Percentiles rank a stretch among this genome's conserved stretches.
phyloP scores from a whole-genome alignment of 2,888 invertebrate genomes.

The Osmoderma eremita region DNA sequence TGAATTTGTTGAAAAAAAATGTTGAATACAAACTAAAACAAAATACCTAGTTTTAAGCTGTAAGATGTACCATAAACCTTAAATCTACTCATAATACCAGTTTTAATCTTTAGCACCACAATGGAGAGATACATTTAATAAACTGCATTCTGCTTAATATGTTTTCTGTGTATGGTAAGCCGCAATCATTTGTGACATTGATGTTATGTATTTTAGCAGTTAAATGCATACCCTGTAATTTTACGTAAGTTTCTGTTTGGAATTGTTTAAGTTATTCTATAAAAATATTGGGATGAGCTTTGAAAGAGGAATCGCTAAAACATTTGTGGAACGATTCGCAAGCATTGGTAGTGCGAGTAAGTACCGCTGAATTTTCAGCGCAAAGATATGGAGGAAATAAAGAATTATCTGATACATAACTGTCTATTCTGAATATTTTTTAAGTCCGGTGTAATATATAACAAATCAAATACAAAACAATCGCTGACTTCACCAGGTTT shows the following conservation, averaged over 20 bases:
- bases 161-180: too few species aligned
- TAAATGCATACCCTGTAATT: too few species aligned
- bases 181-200: too few species aligned
- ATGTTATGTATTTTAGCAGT: too few species aligned
- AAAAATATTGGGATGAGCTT: background rate
- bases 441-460: background rate
- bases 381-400: background rate
- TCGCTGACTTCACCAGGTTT: background rate
- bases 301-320: background rate
- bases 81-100: too few species aligned
- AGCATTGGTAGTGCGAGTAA: background rate
- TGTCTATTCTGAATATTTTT: background rate
- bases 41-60: too few species aligned
- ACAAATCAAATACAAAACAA: slow-evolving; percentile 4
- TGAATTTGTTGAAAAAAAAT: too few species aligned
- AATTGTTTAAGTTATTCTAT: slow-evolving; percentile 1
- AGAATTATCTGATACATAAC: slow-evolving; percentile 5
- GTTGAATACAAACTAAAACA: too few species aligned
- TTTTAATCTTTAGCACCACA: too few species aligned
- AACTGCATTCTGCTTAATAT: too few species aligned
- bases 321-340: slow-evolving; percentile 1
- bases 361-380: slow-evolving; percentile 1
- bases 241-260: background rate
- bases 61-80: too few species aligned
- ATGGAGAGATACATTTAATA: too few species aligned